Conservation (phyloP, 2,797 vertebrate genomes). For the Crocidura indochinensis region DNA sequence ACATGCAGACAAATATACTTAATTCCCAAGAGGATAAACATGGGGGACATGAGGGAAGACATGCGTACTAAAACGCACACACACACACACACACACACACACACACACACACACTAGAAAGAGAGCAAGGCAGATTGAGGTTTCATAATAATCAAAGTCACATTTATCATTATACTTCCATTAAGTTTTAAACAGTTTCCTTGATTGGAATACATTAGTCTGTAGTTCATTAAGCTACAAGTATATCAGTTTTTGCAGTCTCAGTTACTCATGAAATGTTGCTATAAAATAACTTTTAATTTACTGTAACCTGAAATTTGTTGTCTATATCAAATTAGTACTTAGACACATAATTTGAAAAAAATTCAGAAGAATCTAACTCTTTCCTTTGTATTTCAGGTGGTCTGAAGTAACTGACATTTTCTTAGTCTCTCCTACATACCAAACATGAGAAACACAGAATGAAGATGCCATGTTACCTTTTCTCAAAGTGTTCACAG, state of each 20-base stretch:
- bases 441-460: not conserved
- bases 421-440: not conserved
- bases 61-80: not conserved
- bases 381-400: not conserved
- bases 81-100: too few relatives aligned
- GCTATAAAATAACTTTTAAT: not conserved
- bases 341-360: not conserved
- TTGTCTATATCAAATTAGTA: constrained; percentile 2
- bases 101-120: not conserved
- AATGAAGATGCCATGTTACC: not conserved
- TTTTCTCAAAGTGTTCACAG: not conserved
- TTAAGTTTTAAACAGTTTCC: constrained; percentile 5
- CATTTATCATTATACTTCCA: not conserved
- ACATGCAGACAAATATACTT: not conserved
- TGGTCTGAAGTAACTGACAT: not conserved
- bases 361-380: not conserved
- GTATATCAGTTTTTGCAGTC: not conserved
- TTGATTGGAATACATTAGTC: not conserved
- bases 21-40: not conserved
- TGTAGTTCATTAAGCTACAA: not conserved
- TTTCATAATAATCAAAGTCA: not conserved
- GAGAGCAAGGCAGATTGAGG: not conserved
- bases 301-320: constrained; percentile 1
- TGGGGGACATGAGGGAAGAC: fast-evolving
- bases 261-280: not conserved